A percentile compares a stretch with the other conserved stretches of the same genome.
phyloP scores from a whole-genome alignment of 2,888 invertebrate species.

The Pachycephus smyrnensis region DNA sequence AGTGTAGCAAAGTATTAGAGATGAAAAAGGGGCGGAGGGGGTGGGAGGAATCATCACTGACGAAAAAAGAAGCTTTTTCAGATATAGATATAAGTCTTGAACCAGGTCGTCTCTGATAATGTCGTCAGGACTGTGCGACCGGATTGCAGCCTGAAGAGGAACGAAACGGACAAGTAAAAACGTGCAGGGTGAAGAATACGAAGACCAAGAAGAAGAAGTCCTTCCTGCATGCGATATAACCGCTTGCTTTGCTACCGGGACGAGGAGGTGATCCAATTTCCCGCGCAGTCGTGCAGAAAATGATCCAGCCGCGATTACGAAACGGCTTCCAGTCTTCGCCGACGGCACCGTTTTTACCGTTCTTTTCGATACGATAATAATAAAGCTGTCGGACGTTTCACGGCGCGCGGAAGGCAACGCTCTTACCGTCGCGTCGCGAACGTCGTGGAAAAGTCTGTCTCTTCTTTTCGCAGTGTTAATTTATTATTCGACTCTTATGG shows the following conservation, averaged over 20 bases:
- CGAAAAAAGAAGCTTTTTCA: background rate
- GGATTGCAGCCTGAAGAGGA: constrained; percentile 12
- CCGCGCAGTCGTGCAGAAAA: constrained; percentile 67
- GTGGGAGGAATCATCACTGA: background rate
- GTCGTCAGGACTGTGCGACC: background rate
- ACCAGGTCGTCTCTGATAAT: background rate
- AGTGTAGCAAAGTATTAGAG: background rate
- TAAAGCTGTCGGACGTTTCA: constrained; percentile 45
- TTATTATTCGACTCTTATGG: background rate
- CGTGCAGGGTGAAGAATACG: constrained; percentile 22
- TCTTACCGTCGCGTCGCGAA: constrained; percentile 17
- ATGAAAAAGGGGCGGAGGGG: background rate
- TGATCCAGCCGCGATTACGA: constrained; percentile 64
- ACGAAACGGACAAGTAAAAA: constrained; percentile 11
- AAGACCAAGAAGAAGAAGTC: constrained; percentile 29
- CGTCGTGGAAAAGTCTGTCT: constrained; percentile 30
- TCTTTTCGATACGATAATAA: constrained; percentile 33
- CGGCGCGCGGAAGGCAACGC: constrained; percentile 37
- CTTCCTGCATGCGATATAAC: constrained; percentile 54
- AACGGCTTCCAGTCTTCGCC: constrained; percentile 65
- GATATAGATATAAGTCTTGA: background rate
- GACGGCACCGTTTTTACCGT: constrained; percentile 25
- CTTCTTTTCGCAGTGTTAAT: background rate
- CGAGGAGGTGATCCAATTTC: constrained; percentile 65
- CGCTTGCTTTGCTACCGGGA: constrained; percentile 26